Base-by-base conservation (phyloP, 2,888 invertebrate genomes). In the Hirtodrosophila confusa region DNA sequence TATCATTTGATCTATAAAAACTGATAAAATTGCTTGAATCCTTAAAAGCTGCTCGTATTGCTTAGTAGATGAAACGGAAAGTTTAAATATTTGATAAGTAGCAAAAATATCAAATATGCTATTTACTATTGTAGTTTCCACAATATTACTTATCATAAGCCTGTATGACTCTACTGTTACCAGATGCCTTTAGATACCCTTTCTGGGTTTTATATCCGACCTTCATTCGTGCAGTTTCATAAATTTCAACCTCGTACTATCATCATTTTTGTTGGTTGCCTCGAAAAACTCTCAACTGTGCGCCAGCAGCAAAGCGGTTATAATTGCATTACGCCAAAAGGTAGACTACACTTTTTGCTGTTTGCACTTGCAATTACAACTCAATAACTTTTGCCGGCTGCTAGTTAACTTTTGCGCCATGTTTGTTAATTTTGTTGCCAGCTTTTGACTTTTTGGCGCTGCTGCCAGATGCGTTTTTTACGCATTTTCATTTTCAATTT, bases 331-430 rank as follows among this genome's bases (percentile, higher is more conserved):
- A 85, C 75, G 72, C 77, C 73, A 61, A 72, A 79, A 79, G 85
- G 86, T 86, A 60, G 80, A 63, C 65, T 68, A 63, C 47, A 48
- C 44, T 73, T 78, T 75, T 72, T 67, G 47, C 47, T 78, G 70
- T 78, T 85, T 85, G 73, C 74, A 56, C 65, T 83, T 61, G 82
- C 85, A 86, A 86, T 85, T 87, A 80, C 82, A 87, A 85, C 85
- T 85, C 85, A 87, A 85, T 85, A 85, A 86, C 80, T 86, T 86
- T 77, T 56, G 58, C 80, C 63, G 61, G 68, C 57, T 57, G 70
- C 54, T 67, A 69, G 77, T 69, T 77, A 77, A 83, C 83, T 85
- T 69, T 78, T 72, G 58, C 69, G 51, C 62, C 64, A 64, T 73
- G 67, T 73, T 75, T 73, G 72, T 69, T 65, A 61, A 66, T 69